Conservation (phyloP, 1,140 invertebrate genomes). For the Eubasilissa regina region DNA sequence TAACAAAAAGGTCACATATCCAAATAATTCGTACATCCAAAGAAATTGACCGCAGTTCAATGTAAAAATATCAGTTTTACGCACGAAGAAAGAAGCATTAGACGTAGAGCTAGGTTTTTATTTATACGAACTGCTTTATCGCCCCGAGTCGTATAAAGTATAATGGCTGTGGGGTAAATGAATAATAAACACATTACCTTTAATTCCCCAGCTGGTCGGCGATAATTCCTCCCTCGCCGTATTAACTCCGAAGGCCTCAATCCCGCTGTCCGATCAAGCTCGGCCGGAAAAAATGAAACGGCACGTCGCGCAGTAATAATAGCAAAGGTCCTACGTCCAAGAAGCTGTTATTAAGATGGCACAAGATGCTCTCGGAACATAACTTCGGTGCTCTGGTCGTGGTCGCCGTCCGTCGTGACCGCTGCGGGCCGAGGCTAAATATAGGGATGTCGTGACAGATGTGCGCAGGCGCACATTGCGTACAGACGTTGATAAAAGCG, state of each 20-base stretch:
- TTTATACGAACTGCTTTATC: no score
- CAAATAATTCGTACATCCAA: no score
- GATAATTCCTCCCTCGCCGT: background rate
- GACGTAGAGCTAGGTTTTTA: no score
- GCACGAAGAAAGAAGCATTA: no score
- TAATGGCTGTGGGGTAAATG: background rate
- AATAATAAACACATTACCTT: conserved; percentile 26
- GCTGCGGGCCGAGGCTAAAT: conserved; percentile 18
- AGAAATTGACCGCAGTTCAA: no score
- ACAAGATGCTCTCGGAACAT: conserved; percentile 32
- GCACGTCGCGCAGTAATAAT: background rate
- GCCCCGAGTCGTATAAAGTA: no score
- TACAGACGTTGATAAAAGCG: conserved; percentile 18
- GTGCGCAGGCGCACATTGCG: conserved; percentile 23
- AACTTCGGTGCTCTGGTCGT: conserved; percentile 1
- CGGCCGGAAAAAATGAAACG: no score
- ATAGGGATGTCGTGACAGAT: conserved; percentile 34
- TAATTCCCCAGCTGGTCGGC: conserved; percentile 6
- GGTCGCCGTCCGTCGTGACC: conserved; percentile 12
- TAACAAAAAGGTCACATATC: no score
- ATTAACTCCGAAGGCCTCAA: no score
- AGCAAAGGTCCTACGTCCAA: background rate
- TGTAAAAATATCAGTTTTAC: no score
- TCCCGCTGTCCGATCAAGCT: no score
- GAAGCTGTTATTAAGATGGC: conserved; percentile 44